Conservation (phyloP, 1,140 invertebrate species). For the Acromyrmex heyeri region DNA sequence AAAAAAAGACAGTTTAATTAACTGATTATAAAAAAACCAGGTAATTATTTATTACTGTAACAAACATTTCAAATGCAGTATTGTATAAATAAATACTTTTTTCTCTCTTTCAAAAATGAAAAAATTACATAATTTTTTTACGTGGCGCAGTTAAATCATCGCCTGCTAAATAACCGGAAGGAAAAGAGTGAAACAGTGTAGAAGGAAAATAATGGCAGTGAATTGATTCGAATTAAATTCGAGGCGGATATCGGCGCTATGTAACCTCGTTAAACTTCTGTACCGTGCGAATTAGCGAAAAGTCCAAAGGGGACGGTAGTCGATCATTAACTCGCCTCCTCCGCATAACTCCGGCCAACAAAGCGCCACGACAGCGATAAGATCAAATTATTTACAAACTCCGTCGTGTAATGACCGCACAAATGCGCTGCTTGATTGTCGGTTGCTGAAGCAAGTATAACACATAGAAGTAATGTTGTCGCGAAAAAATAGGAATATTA, state of each 20-base stretch:
- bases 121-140: not conserved
- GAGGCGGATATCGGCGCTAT: constrained; percentile 11
- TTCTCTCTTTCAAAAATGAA: not conserved
- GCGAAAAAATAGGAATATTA: not conserved
- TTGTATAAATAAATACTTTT: not conserved
- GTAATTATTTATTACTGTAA: not conserved
- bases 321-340: constrained; percentile 44
- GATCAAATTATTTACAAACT: constrained; percentile 65
- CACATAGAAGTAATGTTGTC: constrained; percentile 13
- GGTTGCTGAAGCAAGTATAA: constrained; percentile 47
- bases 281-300: constrained; percentile 62
- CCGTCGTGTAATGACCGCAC: constrained; percentile 45
- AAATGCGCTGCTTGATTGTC: constrained; percentile 44
- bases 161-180: constrained; percentile 29
- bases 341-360: not conserved
- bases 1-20: not conserved
- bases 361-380: constrained; percentile 36
- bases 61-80: not conserved
- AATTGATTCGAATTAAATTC: constrained; percentile 65
- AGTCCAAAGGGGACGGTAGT: constrained; percentile 57
- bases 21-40: not conserved
- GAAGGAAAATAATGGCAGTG: constrained; percentile 43
- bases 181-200: constrained; percentile 38
- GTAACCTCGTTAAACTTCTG: constrained; percentile 61
- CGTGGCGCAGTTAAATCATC: constrained; percentile 38